Evolutionary conservation across 2,888 invertebrate genomes (phyloP).

Genomic region (Ecdyonurus torrentis): DNA sequence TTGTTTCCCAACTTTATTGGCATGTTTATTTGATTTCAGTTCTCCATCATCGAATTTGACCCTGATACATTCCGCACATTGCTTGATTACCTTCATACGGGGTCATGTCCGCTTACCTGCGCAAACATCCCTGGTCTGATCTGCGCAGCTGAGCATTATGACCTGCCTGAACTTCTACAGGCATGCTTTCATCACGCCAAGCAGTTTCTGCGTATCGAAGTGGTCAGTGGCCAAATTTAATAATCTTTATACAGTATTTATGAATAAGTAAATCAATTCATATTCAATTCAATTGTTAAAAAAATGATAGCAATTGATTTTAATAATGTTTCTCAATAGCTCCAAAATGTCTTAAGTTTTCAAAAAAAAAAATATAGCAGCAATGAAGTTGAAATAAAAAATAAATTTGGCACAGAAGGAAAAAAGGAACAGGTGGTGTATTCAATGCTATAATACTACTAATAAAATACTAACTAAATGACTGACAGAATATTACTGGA

Average conservation of each 20-base stretch:
- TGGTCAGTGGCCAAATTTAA: constrained; percentile 41
- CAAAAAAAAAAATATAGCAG: no score
- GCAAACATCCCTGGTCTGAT: constrained; percentile 83
- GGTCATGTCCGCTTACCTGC: constrained; percentile 81
- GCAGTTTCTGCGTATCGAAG: constrained; percentile 80
- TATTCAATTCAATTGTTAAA: neutral
- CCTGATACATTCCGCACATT: constrained; percentile 83
- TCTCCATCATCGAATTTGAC: constrained; percentile 89
- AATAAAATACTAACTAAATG: no score
- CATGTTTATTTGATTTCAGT: constrained; percentile 34
- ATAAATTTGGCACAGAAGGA: no score
- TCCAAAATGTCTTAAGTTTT: no score
- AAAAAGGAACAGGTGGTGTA: no score
- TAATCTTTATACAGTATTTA: no score
- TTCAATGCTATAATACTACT: no score
- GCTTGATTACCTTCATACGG: constrained; percentile 82
- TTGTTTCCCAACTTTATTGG: neutral
- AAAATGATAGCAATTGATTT: neutral
- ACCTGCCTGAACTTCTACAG: constrained; percentile 77
- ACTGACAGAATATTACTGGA: no score
- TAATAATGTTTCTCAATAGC: neutral
- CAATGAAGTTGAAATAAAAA: no score
- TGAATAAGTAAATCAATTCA: no score
- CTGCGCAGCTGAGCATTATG: constrained; percentile 89
- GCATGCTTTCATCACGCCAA: constrained; percentile 93